phyloP scores from a whole-genome alignment of 2,888 invertebrate species.

The Drosophila sordidula region DNA sequence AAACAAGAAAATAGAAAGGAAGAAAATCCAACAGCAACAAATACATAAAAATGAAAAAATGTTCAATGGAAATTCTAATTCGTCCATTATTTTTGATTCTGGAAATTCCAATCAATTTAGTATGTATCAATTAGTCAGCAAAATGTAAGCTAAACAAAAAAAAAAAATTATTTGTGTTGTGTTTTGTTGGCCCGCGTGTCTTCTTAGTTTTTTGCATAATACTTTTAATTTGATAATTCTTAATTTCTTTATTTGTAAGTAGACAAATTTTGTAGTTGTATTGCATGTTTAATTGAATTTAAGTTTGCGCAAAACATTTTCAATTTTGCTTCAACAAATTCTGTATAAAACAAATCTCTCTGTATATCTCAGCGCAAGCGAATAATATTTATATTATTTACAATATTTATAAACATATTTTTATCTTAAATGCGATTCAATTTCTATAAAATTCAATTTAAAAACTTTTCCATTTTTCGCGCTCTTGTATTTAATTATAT shows the following conservation, averaged over 20 bases:
- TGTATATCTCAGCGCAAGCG: slow-evolving; percentile 52
- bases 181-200: slow-evolving; percentile 33
- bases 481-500: slow-evolving; percentile 25
- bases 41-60: not conserved
- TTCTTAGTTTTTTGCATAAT: slow-evolving; percentile 31
- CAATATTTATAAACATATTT: slow-evolving; percentile 3
- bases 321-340: slow-evolving; percentile 5
- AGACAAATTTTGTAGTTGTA: slow-evolving; percentile 64
- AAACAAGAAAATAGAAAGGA: slow-evolving; percentile 8
- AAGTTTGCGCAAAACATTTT: slow-evolving; percentile 17
- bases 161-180: slow-evolving; percentile 4
- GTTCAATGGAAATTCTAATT: slow-evolving; percentile 18
- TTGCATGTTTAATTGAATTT: slow-evolving; percentile 38
- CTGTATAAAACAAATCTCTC: slow-evolving; percentile 16
- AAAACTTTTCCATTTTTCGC: slow-evolving; percentile 38
- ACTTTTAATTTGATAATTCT: slow-evolving; percentile 26
- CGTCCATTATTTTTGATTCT: slow-evolving; percentile 30
- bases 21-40: slow-evolving; percentile 9
- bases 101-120: slow-evolving; percentile 32
- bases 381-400: slow-evolving; percentile 27
- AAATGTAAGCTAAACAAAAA: slow-evolving; percentile 39
- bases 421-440: slow-evolving; percentile 18
- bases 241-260: slow-evolving; percentile 54
- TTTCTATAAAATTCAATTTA: not conserved
- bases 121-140: slow-evolving; percentile 31